A percentile compares a stretch with the other conserved stretches of the same genome.
These are phyloP conservation scores for Schizopygopsis malacanthus DNA, from an alignment of 2,797 vertebrate species.

Conservation along the genomic window DNA sequence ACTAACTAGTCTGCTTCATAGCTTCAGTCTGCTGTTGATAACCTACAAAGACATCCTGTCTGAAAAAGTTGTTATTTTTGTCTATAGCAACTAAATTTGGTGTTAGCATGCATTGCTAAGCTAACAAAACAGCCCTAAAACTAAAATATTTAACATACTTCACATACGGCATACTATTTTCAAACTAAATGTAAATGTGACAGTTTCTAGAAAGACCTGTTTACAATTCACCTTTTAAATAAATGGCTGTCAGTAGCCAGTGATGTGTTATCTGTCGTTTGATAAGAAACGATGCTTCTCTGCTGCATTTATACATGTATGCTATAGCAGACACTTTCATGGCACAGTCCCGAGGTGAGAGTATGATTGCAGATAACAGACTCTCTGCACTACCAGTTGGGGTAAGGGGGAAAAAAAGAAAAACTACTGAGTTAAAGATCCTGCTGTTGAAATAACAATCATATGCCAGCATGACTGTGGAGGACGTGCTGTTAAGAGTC, in stretches of 20 bases:
- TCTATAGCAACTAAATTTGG: background rate
- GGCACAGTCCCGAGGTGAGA: background rate
- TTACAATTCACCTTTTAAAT: conserved; percentile 52
- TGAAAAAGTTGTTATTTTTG: background rate
- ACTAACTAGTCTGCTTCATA: background rate
- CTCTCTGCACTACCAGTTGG: background rate
- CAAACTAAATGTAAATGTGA: background rate
- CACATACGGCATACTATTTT: background rate
- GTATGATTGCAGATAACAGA: conserved; percentile 12
- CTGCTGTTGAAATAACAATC: conserved; percentile 48
- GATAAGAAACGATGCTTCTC: conserved; percentile 37
- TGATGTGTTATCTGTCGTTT: background rate
- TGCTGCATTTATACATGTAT: background rate
- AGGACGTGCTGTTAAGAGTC: conserved; percentile 46
- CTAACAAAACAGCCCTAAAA: background rate
- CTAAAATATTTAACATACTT: background rate
- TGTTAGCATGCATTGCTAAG: background rate
- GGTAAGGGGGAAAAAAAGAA: background rate
- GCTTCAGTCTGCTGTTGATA: background rate
- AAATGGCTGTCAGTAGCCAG: conserved; percentile 44
- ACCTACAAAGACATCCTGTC: background rate
- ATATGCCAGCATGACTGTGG: conserved; percentile 60
- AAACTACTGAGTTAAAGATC: background rate
- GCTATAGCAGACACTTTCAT: background rate
- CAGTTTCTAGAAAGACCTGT: background rate